These are phyloP conservation scores for Prunella fulvescens DNA, from an alignment of 2,113 vertebrate genomes.

Conservation along the genomic window DNA sequence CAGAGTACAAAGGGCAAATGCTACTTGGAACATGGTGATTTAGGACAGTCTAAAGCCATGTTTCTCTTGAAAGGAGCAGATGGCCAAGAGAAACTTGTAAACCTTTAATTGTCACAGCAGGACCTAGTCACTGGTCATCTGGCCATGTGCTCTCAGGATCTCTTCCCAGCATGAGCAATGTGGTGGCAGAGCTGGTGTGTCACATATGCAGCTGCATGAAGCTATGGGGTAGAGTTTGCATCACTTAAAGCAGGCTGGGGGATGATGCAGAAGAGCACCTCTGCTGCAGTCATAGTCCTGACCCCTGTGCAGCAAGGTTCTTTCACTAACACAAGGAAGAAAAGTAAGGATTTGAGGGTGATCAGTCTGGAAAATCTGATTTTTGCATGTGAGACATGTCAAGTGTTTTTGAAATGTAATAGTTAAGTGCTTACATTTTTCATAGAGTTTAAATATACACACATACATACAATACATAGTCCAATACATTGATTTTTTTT, in stretches of 20 bases:
- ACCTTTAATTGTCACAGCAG: neutral
- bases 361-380: neutral
- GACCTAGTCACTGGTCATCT: neutral
- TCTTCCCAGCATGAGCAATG: neutral
- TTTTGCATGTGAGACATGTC: neutral
- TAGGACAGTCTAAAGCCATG: neutral
- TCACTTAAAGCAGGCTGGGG: neutral
- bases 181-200: neutral
- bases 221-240: neutral
- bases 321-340: neutral
- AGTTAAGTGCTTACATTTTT: neutral
- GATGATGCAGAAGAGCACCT: neutral
- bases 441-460: neutral
- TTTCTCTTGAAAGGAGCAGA: neutral
- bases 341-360: neutral
- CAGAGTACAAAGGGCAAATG: neutral
- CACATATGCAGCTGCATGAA: neutral
- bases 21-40: neutral
- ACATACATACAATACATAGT: accelerated
- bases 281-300: neutral
- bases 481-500: neutral
- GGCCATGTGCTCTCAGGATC: neutral
- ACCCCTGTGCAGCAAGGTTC: neutral
- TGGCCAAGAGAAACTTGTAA: neutral
- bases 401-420: neutral